These are phyloP conservation scores for Campoletis sonorensis DNA, from an alignment of 1,140 invertebrate genomes.

Conservation along the genomic window DNA sequence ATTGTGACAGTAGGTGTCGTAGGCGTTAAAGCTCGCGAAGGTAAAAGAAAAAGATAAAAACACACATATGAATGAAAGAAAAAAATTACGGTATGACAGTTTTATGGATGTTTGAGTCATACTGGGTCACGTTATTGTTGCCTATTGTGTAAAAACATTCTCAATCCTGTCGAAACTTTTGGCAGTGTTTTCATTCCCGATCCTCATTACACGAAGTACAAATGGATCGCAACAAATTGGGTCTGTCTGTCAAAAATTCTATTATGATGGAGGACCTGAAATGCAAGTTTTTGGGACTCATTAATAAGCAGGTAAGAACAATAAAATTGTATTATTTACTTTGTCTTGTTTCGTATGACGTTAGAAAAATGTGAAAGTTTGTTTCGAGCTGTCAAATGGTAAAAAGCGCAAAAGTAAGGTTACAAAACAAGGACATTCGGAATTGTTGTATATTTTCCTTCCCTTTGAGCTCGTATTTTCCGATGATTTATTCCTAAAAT, in stretches of 20 bases:
- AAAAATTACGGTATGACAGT: constrained; percentile 4
- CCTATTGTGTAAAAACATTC: not conserved
- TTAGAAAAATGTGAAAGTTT: not conserved
- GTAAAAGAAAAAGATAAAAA: not conserved
- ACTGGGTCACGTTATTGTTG: constrained; percentile 40
- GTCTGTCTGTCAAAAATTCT: constrained; percentile 60
- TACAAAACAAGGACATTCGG: too few species aligned
- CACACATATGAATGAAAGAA: not conserved
- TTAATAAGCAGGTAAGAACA: constrained; percentile 68
- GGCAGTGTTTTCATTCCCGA: too few species aligned
- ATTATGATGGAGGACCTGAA: constrained; percentile 72
- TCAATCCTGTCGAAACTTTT: not conserved
- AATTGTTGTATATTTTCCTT: too few species aligned
- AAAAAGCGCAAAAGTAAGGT: too few species aligned
- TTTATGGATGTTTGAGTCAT: constrained; percentile 3
- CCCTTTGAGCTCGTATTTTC: not conserved
- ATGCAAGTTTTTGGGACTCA: constrained; percentile 70
- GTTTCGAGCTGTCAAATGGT: too few species aligned
- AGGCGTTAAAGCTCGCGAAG: not conserved
- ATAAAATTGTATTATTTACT: not conserved
- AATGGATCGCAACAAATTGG: constrained; percentile 62
- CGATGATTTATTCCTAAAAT: not conserved
- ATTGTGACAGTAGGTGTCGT: not conserved
- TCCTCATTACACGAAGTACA: not conserved
- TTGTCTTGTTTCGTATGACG: not conserved